These are phyloP conservation scores for Liasis olivaceus DNA, from an alignment of 2,797 vertebrate species.

Conservation along the genomic window DNA sequence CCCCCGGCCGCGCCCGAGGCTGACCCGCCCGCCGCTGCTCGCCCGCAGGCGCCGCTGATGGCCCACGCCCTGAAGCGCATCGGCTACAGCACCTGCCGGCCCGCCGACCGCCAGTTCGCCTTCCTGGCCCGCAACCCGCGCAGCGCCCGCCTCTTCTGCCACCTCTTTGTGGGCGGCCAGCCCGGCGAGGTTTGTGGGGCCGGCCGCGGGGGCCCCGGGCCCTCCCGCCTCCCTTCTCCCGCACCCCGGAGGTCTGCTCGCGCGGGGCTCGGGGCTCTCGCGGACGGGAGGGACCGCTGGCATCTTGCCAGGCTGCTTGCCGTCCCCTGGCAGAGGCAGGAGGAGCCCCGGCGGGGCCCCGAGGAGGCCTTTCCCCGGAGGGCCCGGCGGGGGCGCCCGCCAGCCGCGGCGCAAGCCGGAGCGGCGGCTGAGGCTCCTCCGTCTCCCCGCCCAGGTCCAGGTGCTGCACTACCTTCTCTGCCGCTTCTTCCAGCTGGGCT, in stretches of 20 bases:
- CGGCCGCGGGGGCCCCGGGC: no score
- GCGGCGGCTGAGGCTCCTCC: neutral
- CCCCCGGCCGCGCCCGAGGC: accelerated
- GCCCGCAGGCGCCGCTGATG: constrained; percentile 89
- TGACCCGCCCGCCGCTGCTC: no score
- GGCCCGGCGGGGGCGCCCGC: accelerated
- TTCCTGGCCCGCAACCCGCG: constrained; percentile 91
- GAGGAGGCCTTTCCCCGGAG: no score
- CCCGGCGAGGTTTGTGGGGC: constrained; percentile 79
- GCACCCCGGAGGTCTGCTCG: neutral
- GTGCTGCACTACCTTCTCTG: constrained; percentile 90
- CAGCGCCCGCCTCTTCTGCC: constrained; percentile 86
- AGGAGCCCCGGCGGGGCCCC: neutral
- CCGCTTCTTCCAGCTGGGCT: constrained; percentile 92
- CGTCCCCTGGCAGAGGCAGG: neutral
- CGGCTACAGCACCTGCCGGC: constrained; percentile 85
- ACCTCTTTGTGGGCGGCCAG: constrained; percentile 87
- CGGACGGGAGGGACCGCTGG: no score
- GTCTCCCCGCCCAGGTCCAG: constrained; percentile 76
- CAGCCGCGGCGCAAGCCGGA: neutral
- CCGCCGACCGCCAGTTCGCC: constrained; percentile 84
- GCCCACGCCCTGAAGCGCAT: constrained; percentile 89
- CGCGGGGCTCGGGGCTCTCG: no score
- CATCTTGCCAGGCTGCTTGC: neutral
- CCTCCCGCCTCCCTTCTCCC: no score